Evolutionary conservation across 2,797 vertebrate genomes (phyloP).

Genomic region (Characodon lateralis): DNA sequence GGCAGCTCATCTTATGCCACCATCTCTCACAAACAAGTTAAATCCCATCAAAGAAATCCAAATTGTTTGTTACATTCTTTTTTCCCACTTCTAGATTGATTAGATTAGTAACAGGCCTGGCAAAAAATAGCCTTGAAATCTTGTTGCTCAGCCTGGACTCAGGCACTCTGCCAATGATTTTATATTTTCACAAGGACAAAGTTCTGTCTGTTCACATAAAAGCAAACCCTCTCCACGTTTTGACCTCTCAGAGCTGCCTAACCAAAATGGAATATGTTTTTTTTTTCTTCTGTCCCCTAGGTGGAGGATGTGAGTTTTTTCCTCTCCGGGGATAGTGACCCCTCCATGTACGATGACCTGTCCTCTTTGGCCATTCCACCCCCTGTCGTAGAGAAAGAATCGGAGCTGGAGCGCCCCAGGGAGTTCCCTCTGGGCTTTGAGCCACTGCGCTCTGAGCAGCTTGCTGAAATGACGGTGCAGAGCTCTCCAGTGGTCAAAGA

Average conservation of each 20-base stretch:
- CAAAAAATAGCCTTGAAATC: constrained; percentile 49
- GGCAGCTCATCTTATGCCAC: constrained; percentile 34
- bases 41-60: constrained; percentile 43
- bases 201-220: constrained; percentile 11
- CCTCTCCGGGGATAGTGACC: constrained; percentile 66
- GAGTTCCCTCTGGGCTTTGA: constrained; percentile 87
- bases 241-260: constrained; percentile 6
- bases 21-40: constrained; percentile 37
- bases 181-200: constrained; percentile 55
- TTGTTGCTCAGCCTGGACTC: constrained; percentile 29
- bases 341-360: constrained; percentile 48
- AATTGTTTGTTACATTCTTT: constrained; percentile 38
- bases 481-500: constrained; percentile 85
- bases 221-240: constrained; percentile 22
- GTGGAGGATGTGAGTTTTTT: constrained; percentile 82
- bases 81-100: constrained; percentile 39
- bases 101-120: constrained; percentile 46
- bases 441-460: constrained; percentile 84
- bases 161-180: constrained; percentile 48
- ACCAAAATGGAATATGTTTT: constrained; percentile 12
- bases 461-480: constrained; percentile 79
- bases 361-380: constrained; percentile 77
- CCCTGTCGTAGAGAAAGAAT: constrained; percentile 61
- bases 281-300: constrained; percentile 40
- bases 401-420: constrained; percentile 40